Base-by-base conservation (phyloP, 2,797 vertebrate species). In the Anguilla megastoma region DNA sequence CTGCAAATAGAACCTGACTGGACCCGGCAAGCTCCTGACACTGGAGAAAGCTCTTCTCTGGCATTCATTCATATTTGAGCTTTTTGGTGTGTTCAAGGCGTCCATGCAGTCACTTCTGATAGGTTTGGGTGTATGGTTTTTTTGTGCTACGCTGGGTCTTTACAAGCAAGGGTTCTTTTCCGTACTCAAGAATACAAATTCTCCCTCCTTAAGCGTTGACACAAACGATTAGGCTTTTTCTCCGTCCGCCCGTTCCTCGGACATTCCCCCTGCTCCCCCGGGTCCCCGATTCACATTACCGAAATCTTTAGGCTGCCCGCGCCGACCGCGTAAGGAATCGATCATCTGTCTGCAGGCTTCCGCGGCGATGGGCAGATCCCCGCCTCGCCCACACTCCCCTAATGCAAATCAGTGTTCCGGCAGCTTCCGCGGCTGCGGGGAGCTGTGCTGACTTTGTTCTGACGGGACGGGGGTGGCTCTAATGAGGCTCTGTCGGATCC, bases 1-100 rank as follows among this genome's bases (percentile, higher is more conserved):
- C 88, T 41, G 36, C 88, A 79, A 27, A 14, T 58, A 87, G 86
- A 69, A 27, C 85, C 27, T 9, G n/a, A 76, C 84, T 85, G 85
- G 21, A n/a, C 89, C 87, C 85, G 0, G 0, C 10, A 1, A 7
- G 63, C 79, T n/a, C 18, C n/a, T 41, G 41, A 76, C 63, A 36
- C 50, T 48, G 88, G 52, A 45, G 82, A 54, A 69, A 52, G 9
- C 66, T 86, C 50, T 9, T 76, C 33, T 41, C 1, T n/a, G 76
- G 6, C 36, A 9, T n/a, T 33, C 18, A 74, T 41, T 36, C 41
- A 10, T 74, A 12, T 74, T 36, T 74, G 12, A 27, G 7, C 33
- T 33, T 18, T 79, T 21, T 30, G 27, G 6, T 8, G 41, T 87
- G 50, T 74, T 6, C 27, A 80, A 58, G 54, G 30, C 24, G 24